phyloP scores from a whole-genome alignment of 1,140 invertebrate genomes.

The Aleiodes sp. region DNA sequence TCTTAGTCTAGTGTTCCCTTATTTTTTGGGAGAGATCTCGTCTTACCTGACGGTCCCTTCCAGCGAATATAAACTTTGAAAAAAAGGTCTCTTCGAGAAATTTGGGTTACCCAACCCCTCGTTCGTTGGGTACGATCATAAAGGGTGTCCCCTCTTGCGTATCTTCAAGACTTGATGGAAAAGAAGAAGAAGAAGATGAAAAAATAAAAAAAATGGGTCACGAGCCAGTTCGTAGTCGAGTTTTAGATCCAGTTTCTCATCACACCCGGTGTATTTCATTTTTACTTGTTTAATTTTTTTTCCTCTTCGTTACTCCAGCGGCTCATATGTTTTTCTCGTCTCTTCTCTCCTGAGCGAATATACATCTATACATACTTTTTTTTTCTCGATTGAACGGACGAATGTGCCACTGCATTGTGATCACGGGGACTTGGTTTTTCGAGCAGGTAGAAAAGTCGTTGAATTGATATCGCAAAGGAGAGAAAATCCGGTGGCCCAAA shows the following conservation, averaged over 20 bases:
- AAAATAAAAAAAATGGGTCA: neutral
- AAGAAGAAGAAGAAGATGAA: constrained; percentile 2
- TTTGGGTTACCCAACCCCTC: constrained; percentile 10
- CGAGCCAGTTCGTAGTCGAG: constrained; percentile 16
- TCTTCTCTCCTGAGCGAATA: neutral
- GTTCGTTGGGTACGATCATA: neutral
- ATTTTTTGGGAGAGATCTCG: neutral
- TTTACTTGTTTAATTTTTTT: constrained; percentile 6
- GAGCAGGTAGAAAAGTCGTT: constrained; percentile 58
- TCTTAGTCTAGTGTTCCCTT: neutral
- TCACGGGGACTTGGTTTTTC: constrained; percentile 15
- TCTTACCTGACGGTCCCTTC: neutral
- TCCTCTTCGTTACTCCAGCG: neutral
- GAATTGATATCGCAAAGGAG: constrained; percentile 49
- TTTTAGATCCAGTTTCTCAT: constrained; percentile 20
- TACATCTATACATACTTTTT: constrained; percentile 10
- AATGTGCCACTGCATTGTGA: constrained; percentile 1
- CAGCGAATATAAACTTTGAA: constrained; percentile 2
- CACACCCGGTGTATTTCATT: constrained; percentile 17
- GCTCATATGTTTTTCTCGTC: neutral
- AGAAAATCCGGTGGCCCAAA: constrained; percentile 44
- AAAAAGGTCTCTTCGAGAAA: constrained; percentile 1
- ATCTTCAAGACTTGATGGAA: neutral
- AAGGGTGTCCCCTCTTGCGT: constrained; percentile 7
- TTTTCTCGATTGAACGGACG: neutral